phyloP scores from a whole-genome alignment of 2,888 invertebrate species.

The Acanthosepion lycidas region DNA sequence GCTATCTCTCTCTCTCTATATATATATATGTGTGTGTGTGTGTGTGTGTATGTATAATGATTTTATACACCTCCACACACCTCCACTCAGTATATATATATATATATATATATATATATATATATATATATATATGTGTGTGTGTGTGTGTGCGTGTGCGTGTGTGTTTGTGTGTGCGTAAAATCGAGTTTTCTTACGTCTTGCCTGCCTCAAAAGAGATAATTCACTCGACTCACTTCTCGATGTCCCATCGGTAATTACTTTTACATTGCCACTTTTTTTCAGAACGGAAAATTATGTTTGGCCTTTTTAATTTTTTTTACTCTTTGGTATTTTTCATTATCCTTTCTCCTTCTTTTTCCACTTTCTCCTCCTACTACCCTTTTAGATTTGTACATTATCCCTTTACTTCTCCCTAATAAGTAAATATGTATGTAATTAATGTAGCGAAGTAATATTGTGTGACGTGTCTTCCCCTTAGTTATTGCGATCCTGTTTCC shows the following conservation, averaged over 20 bases:
- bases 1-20: neutral
- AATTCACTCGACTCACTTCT: neutral
- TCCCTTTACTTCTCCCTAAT: neutral
- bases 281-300: neutral
- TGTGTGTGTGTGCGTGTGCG: too few species aligned
- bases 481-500: neutral
- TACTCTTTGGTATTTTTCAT: neutral
- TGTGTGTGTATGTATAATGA: neutral
- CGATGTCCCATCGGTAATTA: neutral
- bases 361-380: neutral
- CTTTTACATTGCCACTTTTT: neutral
- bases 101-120: too few species aligned
- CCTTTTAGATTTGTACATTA: neutral
- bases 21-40: too few species aligned
- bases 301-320: neutral
- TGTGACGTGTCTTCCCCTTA: neutral
- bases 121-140: too few species aligned
- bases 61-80: neutral
- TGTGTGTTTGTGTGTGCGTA: too few species aligned
- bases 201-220: neutral
- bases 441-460: neutral
- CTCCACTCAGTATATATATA: too few species aligned
- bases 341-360: neutral
- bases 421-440: constrained; percentile 8
- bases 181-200: too few species aligned